A percentile compares a stretch with the other conserved stretches of the same genome.
Evolutionary conservation across 1,140 invertebrate species (phyloP).

Genomic region (Polyergus mexicanus): DNA sequence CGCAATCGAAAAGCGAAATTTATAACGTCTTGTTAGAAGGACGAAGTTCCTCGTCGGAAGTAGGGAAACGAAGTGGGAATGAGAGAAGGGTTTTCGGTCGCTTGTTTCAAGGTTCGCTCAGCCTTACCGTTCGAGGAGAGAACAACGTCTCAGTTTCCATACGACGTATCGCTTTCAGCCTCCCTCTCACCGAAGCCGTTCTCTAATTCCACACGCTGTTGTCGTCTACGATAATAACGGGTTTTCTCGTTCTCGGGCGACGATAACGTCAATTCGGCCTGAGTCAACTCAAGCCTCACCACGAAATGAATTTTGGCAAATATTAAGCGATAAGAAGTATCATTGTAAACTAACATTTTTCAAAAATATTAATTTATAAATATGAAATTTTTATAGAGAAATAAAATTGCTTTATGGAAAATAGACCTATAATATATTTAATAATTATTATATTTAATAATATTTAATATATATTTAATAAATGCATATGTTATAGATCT

Average conservation of each 20-base stretch:
- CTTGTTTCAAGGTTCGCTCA: conserved; percentile 69
- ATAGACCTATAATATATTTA: too few species aligned
- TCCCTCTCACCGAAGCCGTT: conserved; percentile 59
- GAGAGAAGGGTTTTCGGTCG: conserved; percentile 64
- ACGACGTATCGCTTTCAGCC: conserved; percentile 67
- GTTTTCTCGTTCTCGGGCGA: conserved; percentile 37
- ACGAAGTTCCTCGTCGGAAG: neutral
- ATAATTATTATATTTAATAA: too few species aligned
- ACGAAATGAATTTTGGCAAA: neutral
- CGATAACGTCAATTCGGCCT: conserved; percentile 2
- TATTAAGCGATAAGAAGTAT: neutral
- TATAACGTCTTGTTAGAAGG: conserved; percentile 27
- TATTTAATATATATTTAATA: too few species aligned
- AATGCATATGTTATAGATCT: too few species aligned
- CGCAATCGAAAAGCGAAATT: conserved; percentile 58
- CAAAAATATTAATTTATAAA: neutral
- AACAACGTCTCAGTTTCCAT: conserved; percentile 69
- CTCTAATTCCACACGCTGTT: conserved; percentile 57
- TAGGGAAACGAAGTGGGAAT: conserved; percentile 43
- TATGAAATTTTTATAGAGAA: too few species aligned
- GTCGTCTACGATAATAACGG: conserved; percentile 68
- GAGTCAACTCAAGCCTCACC: conserved; percentile 14
- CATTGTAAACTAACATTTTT: neutral
- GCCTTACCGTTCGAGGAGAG: conserved; percentile 31
- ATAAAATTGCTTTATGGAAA: too few species aligned